A percentile compares a stretch with the other conserved stretches of the same genome.
These are phyloP conservation scores for Metopolophium dirhodum DNA, from an alignment of 1,140 invertebrate genomes.

Conservation along the genomic window DNA sequence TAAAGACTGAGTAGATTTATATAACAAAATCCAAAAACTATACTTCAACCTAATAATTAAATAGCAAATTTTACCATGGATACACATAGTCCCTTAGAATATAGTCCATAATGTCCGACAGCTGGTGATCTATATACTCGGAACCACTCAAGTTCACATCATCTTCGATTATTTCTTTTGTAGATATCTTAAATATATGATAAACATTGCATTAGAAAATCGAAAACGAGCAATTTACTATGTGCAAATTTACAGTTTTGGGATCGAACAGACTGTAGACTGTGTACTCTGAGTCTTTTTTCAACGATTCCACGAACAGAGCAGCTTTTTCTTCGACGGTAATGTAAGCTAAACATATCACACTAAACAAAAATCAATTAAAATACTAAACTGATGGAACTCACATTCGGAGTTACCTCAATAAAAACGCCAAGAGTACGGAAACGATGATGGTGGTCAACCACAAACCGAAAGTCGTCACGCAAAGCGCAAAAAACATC, in stretches of 20 bases:
- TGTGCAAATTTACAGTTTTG: neutral
- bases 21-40: neutral
- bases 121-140: conserved; percentile 72
- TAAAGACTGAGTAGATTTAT: neutral
- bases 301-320: neutral
- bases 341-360: conserved; percentile 8
- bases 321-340: neutral
- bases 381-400: neutral
- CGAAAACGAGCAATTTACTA: neutral
- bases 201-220: neutral
- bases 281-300: neutral
- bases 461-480: conserved; percentile 38
- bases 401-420: neutral
- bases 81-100: conserved; percentile 80
- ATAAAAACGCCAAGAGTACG: neutral
- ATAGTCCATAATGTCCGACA: conserved; percentile 77
- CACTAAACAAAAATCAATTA: neutral
- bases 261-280: conserved; percentile 24
- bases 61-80: conserved; percentile 72
- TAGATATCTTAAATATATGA: neutral
- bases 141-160: conserved; percentile 64
- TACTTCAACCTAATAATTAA: neutral
- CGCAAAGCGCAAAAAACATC: neutral
- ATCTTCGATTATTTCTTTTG: conserved; percentile 5
- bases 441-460: conserved; percentile 19